Conservation (phyloP, 2,888 invertebrate species). For the Melieria crassipennis region DNA sequence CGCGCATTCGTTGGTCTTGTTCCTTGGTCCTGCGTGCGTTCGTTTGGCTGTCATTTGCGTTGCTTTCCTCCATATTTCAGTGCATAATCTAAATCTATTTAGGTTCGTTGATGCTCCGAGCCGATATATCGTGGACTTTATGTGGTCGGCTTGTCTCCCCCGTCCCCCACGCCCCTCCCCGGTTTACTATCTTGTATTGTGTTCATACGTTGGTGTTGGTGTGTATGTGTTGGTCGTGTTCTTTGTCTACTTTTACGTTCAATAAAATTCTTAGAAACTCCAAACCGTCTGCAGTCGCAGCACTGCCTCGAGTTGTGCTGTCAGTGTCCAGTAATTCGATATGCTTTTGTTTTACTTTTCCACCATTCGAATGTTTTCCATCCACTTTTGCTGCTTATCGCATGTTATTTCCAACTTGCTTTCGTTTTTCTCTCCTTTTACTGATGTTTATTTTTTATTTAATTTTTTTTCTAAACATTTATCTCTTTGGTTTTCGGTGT, state of each 20-base stretch:
- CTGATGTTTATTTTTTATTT: not conserved
- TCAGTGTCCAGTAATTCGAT: slow-evolving; percentile 2
- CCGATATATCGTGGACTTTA: slow-evolving; percentile 8
- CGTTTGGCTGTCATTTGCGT: not conserved
- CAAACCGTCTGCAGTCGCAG: not conserved
- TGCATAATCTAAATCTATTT: slow-evolving; percentile 32
- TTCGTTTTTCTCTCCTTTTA: not conserved
- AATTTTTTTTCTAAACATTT: not conserved
- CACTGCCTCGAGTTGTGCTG: not conserved
- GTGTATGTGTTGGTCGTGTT: not conserved
- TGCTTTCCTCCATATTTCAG: slow-evolving; percentile 24
- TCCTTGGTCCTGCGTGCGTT: not conserved
- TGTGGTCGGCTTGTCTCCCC: too few species aligned
- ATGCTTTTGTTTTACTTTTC: not conserved
- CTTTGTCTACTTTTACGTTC: slow-evolving; percentile 15
- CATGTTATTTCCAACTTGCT: not conserved
- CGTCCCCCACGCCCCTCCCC: too few species aligned
- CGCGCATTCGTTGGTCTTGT: not conserved
- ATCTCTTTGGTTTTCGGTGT: too few species aligned
- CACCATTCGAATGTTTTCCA: too few species aligned
- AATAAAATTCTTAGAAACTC: slow-evolving; percentile 32
- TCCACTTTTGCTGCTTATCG: not conserved
- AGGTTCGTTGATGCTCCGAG: slow-evolving; percentile 1
- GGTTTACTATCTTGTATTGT: too few species aligned
- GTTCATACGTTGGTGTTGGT: not conserved